Percentiles rank a stretch among this genome's conserved stretches.
Conservation (phyloP, 2,797 vertebrate genomes). For the Linurgus olivaceus region DNA sequence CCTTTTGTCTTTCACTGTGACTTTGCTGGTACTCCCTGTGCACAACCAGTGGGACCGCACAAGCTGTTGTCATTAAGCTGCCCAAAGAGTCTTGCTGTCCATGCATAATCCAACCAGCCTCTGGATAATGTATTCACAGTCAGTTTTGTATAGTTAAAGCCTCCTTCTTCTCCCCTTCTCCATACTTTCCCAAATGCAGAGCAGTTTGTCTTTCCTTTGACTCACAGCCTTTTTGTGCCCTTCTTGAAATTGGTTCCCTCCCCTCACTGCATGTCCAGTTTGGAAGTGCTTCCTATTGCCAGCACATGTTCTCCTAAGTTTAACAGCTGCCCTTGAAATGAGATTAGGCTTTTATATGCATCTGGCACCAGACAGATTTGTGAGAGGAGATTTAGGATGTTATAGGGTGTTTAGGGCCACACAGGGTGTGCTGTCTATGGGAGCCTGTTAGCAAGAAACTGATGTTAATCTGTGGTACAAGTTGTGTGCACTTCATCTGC, state of each 20-base stretch:
- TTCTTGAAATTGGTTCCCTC: background rate
- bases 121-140: background rate
- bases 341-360: constrained; percentile 13
- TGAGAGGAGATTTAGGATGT: constrained; percentile 9
- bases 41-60: rapidly evolving
- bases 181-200: background rate
- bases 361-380: constrained; percentile 1
- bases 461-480: background rate
- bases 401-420: constrained; percentile 15
- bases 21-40: background rate
- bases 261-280: background rate
- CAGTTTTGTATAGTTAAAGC: background rate
- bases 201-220: background rate
- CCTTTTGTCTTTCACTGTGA: background rate
- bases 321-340: constrained; percentile 27
- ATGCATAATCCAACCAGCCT: background rate
- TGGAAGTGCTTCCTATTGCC: background rate
- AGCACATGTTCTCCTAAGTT: background rate
- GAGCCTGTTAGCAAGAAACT: background rate
- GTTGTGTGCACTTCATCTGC: background rate
- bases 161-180: background rate
- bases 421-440: background rate
- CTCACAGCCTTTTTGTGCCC: background rate
- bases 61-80: background rate
- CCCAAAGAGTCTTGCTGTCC: background rate